phyloP scores from a whole-genome alignment of 2,113 vertebrate species.

The Spea multiplicata region DNA sequence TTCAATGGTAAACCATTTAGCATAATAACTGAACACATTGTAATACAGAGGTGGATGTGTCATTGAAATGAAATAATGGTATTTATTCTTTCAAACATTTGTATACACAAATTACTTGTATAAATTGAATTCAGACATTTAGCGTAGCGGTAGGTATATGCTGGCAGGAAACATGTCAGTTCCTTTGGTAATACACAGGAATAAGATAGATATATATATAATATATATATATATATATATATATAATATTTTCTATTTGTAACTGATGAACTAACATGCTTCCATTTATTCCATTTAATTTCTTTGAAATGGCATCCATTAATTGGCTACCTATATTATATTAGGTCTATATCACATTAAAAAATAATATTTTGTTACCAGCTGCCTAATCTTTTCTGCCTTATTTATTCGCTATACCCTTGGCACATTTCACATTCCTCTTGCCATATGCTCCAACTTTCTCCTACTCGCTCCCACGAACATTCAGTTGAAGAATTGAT shows the following conservation, averaged over 20 bases:
- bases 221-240: too few species aligned
- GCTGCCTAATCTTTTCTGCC: slow-evolving; percentile 35
- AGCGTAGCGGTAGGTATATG: not conserved
- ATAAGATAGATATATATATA: too few species aligned
- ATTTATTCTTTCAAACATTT: not conserved
- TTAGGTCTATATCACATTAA: slow-evolving; percentile 7
- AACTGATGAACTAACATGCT: too few species aligned
- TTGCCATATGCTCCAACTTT: slow-evolving; percentile 37
- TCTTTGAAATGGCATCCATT: not conserved
- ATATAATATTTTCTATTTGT: too few species aligned
- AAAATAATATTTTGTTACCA: slow-evolving; percentile 21
- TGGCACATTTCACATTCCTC: slow-evolving; percentile 43
- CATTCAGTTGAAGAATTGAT: slow-evolving; percentile 33
- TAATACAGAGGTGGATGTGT: not conserved
- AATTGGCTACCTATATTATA: slow-evolving; percentile 11
- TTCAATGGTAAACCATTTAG: not conserved
- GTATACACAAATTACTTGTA: too few species aligned
- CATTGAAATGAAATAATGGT: not conserved
- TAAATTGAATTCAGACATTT: too few species aligned
- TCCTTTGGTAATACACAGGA: too few species aligned
- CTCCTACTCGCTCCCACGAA: slow-evolving; percentile 40
- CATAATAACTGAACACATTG: not conserved
- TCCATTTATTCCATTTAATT: not conserved
- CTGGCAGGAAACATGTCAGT: not conserved
- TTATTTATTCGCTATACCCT: slow-evolving; percentile 37